Evolutionary conservation across 1,140 invertebrate species (phyloP).

Genomic region (Limonius californicus): DNA sequence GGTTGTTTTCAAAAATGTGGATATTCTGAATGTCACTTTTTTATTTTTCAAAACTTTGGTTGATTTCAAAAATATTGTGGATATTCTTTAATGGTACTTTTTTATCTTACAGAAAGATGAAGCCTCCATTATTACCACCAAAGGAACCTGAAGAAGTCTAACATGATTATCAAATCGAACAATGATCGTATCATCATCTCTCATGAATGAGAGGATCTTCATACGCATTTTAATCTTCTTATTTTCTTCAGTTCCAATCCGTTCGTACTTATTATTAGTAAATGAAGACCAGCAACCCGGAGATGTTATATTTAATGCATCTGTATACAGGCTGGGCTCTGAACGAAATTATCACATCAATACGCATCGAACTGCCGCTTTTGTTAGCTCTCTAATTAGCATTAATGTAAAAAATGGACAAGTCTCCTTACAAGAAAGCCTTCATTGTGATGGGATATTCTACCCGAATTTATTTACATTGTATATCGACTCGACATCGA

Average conservation of each 20-base stretch:
- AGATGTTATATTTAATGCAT: slow-evolving; percentile 72
- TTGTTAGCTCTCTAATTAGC: slow-evolving; percentile 71
- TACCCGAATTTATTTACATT: slow-evolving; percentile 82
- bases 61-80: no score
- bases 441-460: slow-evolving; percentile 76
- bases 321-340: slow-evolving; percentile 70
- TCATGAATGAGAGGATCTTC: slow-evolving; percentile 21
- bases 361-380: slow-evolving; percentile 71
- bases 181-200: slow-evolving; percentile 23
- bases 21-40: no score
- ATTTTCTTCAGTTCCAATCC: slow-evolving; percentile 10
- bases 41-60: no score
- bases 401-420: slow-evolving; percentile 71
- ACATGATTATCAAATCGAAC: slow-evolving; percentile 18
- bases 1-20: no score
- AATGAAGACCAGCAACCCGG: slow-evolving; percentile 64
- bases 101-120: no score
- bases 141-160: neutral
- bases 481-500: slow-evolving; percentile 80
- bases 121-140: neutral
- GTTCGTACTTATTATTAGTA: slow-evolving; percentile 65
- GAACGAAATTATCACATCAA: slow-evolving; percentile 73
- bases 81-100: no score
- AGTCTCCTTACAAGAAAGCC: slow-evolving; percentile 64
- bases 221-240: slow-evolving; percentile 16